Evolutionary conservation across 2,797 vertebrate genomes (phyloP).

Genomic region (Nothura maculosa): DNA sequence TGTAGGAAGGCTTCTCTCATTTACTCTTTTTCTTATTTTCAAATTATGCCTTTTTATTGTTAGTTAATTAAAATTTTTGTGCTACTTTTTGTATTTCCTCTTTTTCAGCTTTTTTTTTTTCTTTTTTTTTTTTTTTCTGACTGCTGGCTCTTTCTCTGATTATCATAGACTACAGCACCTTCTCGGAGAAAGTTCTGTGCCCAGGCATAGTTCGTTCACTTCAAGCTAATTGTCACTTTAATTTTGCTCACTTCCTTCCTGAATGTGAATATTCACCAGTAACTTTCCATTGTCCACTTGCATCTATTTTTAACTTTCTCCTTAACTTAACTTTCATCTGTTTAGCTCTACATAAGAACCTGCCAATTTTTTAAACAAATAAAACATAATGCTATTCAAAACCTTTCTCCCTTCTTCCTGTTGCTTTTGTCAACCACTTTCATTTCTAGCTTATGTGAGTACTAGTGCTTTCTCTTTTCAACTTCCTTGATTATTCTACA

Average conservation of each 20-base stretch:
- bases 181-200: neutral
- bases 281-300: conserved; percentile 34
- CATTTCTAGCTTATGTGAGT: neutral
- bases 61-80: neutral
- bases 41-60: neutral
- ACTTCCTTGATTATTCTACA: neutral
- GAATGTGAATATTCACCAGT: conserved; percentile 51
- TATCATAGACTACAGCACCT: neutral
- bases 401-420: neutral
- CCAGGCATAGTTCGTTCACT: conserved; percentile 4
- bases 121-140: neutral
- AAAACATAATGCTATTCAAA: neutral
- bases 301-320: neutral
- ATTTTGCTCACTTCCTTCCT: conserved; percentile 57
- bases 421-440: neutral
- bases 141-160: neutral
- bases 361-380: neutral
- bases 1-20: neutral
- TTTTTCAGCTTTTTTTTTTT: neutral
- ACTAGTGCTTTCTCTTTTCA: neutral
- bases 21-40: neutral
- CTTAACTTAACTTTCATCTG: conserved; percentile 56
- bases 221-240: conserved; percentile 55
- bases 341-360: neutral
- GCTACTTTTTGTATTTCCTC: neutral